Percentiles rank a stretch among this genome's conserved stretches.
Evolutionary conservation across 2,888 invertebrate genomes (phyloP).

Genomic region (Tetramorium bicarinatum): DNA sequence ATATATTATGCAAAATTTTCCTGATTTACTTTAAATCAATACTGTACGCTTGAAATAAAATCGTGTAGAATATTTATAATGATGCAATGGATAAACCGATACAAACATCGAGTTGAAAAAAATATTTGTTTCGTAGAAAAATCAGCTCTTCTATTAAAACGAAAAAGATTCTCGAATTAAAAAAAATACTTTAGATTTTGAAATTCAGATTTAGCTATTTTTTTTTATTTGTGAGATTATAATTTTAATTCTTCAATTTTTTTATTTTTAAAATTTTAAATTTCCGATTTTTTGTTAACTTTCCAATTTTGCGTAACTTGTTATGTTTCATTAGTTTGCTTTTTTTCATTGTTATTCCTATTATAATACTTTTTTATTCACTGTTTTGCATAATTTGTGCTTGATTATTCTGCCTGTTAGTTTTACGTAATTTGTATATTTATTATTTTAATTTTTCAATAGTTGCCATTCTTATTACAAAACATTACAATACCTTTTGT

Average conservation of each 20-base stretch:
- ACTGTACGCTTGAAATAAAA: constrained; percentile 2
- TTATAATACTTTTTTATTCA: not conserved
- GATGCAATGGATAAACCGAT: not conserved
- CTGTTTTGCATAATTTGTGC: not conserved
- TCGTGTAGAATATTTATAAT: not conserved
- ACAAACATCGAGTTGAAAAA: not conserved
- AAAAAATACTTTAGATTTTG: not conserved
- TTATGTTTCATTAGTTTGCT: not conserved
- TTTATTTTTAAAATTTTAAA: not conserved
- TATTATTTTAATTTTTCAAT: not conserved
- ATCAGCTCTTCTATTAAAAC: not conserved
- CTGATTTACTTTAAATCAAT: not conserved
- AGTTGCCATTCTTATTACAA: not conserved
- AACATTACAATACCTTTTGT: not conserved
- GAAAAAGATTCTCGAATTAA: not conserved
- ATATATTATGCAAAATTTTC: not conserved
- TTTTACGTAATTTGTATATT: not conserved
- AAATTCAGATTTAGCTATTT: not conserved
- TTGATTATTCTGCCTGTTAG: not conserved
- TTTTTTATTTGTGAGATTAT: not conserved
- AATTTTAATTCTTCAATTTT: not conserved
- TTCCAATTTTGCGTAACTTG: not conserved
- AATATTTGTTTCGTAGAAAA: not conserved
- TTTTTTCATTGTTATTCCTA: not conserved
- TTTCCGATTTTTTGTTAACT: not conserved